A percentile compares a stretch with the other conserved stretches of the same genome.
phyloP scores from a whole-genome alignment of 2,888 invertebrate genomes.

The Macropis europaea region DNA sequence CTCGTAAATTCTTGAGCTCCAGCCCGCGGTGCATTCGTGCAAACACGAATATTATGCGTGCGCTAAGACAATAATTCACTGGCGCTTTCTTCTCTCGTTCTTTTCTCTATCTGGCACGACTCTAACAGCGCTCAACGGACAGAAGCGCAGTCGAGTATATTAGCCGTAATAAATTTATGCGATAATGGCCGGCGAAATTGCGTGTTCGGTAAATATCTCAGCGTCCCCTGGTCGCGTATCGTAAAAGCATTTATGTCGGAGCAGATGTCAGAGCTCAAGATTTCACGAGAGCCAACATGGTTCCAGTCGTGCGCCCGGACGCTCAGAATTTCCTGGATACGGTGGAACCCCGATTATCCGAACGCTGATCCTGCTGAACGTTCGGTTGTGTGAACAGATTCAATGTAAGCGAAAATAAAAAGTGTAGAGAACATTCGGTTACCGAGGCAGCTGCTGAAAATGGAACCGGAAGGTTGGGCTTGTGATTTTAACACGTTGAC shows the following conservation, averaged over 20 bases:
- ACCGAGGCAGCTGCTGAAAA: no score
- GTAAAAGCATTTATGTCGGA: conserved; percentile 6
- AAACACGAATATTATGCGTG: conserved; percentile 14
- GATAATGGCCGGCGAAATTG: background rate
- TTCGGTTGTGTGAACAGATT: no score
- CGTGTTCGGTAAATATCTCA: conserved; percentile 24
- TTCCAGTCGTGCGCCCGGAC: conserved; percentile 32
- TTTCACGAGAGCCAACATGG: conserved; percentile 26
- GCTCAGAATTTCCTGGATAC: conserved; percentile 50
- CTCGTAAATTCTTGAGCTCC: background rate
- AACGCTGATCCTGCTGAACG: no score
- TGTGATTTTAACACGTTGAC: no score
- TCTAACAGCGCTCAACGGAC: background rate
- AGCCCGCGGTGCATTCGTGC: background rate
- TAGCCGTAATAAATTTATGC: conserved; percentile 39
- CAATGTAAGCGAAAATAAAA: no score
- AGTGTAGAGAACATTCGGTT: no score
- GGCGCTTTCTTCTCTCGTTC: background rate
- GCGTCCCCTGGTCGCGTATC: background rate
- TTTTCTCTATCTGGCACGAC: background rate
- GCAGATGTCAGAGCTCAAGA: conserved; percentile 15
- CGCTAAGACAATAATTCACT: conserved; percentile 39
- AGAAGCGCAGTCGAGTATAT: conserved; percentile 20
- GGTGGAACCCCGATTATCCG: no score
- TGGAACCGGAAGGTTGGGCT: no score